Percentiles rank a stretch among this genome's conserved stretches.
Evolutionary conservation across 2,888 invertebrate genomes (phyloP).

Genomic region (Bimastos eiseni): DNA sequence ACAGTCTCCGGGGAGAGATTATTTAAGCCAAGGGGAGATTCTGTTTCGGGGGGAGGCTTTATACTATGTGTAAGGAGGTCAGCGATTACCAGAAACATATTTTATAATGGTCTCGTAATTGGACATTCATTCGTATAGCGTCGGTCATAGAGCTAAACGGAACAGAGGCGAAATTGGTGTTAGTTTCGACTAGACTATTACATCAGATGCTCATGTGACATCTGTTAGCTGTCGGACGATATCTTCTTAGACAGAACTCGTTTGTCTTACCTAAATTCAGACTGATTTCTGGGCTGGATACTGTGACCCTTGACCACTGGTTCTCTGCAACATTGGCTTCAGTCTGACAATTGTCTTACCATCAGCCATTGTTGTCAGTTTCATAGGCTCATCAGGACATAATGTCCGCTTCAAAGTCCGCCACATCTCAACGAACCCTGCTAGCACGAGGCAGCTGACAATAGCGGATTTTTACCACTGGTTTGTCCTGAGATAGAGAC

Average conservation of each 20-base stretch:
- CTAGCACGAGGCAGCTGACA: neutral
- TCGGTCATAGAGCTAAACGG: too few species aligned
- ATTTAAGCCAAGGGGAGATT: too few species aligned
- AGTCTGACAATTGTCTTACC: neutral
- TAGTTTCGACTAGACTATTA: too few species aligned
- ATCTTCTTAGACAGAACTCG: neutral
- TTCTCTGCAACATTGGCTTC: neutral
- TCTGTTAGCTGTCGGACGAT: neutral
- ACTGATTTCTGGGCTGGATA: neutral
- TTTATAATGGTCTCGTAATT: too few species aligned
- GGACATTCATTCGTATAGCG: too few species aligned
- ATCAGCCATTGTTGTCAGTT: neutral
- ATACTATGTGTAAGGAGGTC: too few species aligned
- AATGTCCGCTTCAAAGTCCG: neutral
- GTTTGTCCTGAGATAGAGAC: neutral
- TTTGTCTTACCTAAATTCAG: too few species aligned
- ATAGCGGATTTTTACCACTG: neutral
- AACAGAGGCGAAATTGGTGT: too few species aligned
- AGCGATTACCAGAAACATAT: too few species aligned
- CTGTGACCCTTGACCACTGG: neutral
- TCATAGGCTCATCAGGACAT: neutral
- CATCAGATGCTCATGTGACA: neutral
- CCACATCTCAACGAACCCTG: neutral
- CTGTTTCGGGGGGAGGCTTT: too few species aligned
- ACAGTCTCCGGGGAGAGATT: too few species aligned